Base-by-base conservation (phyloP, 2,113 vertebrate species). In the Pardalotus punctatus region DNA sequence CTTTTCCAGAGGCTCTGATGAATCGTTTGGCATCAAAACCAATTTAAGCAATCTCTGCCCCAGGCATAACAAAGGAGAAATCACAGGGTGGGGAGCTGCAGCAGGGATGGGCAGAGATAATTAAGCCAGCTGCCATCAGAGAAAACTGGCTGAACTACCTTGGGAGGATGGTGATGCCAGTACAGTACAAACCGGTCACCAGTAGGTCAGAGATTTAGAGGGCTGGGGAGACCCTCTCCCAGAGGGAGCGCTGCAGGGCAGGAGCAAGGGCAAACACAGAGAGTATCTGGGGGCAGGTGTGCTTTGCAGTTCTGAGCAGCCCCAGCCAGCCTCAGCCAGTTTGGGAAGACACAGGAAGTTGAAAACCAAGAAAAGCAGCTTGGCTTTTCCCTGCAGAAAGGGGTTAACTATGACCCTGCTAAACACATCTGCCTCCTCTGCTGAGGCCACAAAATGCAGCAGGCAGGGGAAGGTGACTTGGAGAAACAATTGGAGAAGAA, bases 21-120 rank as follows among this genome's bases (percentile, higher is more conserved):
- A 95, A 85, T 69, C 0, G 0, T 78, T 79, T 95, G 53, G 83
- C 78, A 87, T 31, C 33, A 43, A 60, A 28, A 38, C 36, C 36
- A 45, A 33, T 82, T 96, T 94, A 87, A 93, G 87, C 90, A 95
- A 94, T 94, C 71, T 90, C 80, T 70, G 64, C 95, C 82, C 14
- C 38, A 86, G 92, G 96, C 82, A 83, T 65, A 88, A 85, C 47
- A 92, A 94, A 93, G 61, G 28, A 60, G 64, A 86, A 94, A 70
- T 65, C 71, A 53, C 36, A 70, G 79, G 94, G 90, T 86, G 79
- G 86, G 62, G 71, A 91, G 50, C n/a, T 5, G 16, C 21, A 80
- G 45, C 64, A 90, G 64, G 67, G 82, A 90, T 19, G 72, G 86
- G 86, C 90, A 90, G 45, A 64, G 62, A 86, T 74, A 54, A 53